Evolutionary conservation across 2,888 invertebrate species (phyloP).

Genomic region (Hirtodrosophila trivittata): DNA sequence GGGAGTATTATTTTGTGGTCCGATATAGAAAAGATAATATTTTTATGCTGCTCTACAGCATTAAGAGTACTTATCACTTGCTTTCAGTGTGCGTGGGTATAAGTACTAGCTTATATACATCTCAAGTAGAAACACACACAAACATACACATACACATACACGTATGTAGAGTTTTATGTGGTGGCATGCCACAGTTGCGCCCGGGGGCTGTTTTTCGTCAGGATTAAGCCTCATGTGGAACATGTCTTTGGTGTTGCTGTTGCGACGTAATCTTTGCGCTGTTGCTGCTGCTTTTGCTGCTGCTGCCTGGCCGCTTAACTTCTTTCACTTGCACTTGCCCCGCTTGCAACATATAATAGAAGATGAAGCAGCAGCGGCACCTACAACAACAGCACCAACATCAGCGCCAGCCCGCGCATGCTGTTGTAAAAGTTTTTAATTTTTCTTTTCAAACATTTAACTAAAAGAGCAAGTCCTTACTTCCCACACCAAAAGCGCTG

Average conservation of each 20-base stretch:
- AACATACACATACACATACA: no score
- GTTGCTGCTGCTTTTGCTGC: conserved; percentile 6
- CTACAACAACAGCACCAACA: conserved; percentile 7
- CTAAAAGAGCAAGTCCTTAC: conserved; percentile 72
- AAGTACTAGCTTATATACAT: background rate
- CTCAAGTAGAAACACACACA: no score
- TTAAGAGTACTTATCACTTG: background rate
- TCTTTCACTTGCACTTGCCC: conserved; percentile 69
- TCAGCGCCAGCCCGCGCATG: conserved; percentile 53
- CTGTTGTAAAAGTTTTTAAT: conserved; percentile 79
- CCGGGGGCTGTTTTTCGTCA: conserved; percentile 41
- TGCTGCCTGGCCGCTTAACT: conserved; percentile 71
- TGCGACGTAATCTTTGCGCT: conserved; percentile 23
- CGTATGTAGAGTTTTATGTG: conserved; percentile 4
- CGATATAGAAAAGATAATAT: no score
- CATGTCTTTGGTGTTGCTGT: conserved; percentile 30
- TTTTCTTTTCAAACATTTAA: conserved; percentile 80
- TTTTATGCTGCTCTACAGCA: background rate
- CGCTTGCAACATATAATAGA: conserved; percentile 61
- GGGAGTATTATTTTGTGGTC: no score
- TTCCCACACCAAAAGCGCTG: conserved; percentile 31
- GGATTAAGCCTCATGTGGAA: conserved; percentile 59
- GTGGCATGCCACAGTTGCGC: conserved; percentile 38
- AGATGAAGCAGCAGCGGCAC: conserved; percentile 21
- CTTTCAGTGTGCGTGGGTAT: background rate